Evolutionary conservation across 1,140 invertebrate genomes (phyloP), one percentile per base, ranked within the genome.

Genomic region (Drosophila tsacasi): DNA sequence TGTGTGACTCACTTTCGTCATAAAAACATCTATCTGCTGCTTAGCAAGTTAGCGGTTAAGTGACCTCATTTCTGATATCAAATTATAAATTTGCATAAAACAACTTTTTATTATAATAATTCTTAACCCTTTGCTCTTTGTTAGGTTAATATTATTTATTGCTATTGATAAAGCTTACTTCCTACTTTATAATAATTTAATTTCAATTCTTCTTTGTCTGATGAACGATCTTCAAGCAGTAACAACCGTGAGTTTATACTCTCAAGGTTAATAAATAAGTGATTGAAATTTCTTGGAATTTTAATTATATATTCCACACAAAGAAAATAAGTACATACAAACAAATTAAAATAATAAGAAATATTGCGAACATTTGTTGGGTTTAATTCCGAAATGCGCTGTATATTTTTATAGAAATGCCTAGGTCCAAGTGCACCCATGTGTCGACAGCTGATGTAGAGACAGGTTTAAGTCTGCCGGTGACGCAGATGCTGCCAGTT

Each of bases 401-500:
- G 35, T 35, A 15, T 47, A 5, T 44, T 44, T 21, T 44, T 21
- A 58, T 59, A 40, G 37, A 73, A 44, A 40, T 42, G 35, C 61
- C 47, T 30, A 60, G 57, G 68, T 73, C 68, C 75, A 61, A 60
- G 63, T 71, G 44, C 55, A 69, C 44, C 39, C 39, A 44, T 61
- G 32, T 39, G 44, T 37, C 67, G 67, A 73, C 69, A 73, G 69
- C 69, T 73, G 69, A 73, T 58, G 68, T 57, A 57, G 30, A 57
- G 54, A 57, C 54, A 57, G 81, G 81, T 83, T 83, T 66, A 15
- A 32, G 58, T 66, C 63, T 68, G 49, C 39, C 47, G 55, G 46
- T 74, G 71, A 74, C 71, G 71, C 69, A 74, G 71, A 73, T 69
- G 62, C 39, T 69, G 62, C 39, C 66, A 42, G 50, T 57, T 73